phyloP scores from a whole-genome alignment of 2,888 invertebrate genomes.

The Cryptosula pallasiana region DNA sequence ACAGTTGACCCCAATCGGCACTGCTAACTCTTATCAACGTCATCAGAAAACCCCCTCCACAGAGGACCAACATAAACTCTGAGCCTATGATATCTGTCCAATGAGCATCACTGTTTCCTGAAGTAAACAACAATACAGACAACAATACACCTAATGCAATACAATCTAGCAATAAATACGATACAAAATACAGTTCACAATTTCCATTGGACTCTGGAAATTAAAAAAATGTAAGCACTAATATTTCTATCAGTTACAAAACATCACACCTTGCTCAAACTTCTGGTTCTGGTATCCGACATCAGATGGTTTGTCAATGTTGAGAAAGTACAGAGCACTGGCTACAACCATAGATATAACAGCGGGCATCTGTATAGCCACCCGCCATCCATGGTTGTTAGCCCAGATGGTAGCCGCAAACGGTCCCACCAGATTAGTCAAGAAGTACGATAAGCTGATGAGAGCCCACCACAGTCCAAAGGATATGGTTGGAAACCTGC shows the following conservation, averaged over 20 bases:
- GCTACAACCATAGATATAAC: constrained; percentile 23
- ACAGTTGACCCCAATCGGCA: constrained; percentile 22
- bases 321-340: constrained; percentile 15
- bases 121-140: too few relatives aligned
- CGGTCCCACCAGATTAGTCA: constrained; percentile 2
- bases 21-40: constrained; percentile 4
- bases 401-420: constrained; percentile 5
- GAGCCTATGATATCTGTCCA: constrained; percentile 21
- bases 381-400: constrained; percentile 23
- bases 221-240: too few relatives aligned
- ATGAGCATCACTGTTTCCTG: constrained; percentile 17
- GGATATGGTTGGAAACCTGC: constrained; percentile 3
- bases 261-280: background rate
- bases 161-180: too few relatives aligned
- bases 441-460: constrained; percentile 12
- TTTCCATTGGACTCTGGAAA: too few relatives aligned
- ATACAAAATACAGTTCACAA: too few relatives aligned
- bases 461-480: constrained; percentile 22
- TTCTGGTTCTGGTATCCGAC: constrained; percentile 8
- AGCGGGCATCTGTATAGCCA: constrained; percentile 25
- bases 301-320: constrained; percentile 21
- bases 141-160: too few relatives aligned
- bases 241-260: too few relatives aligned
- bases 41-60: constrained; percentile 15
- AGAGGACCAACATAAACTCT: constrained; percentile 23